Evolutionary conservation across 2,888 invertebrate species (phyloP).

Genomic region (Idaea straminata): DNA sequence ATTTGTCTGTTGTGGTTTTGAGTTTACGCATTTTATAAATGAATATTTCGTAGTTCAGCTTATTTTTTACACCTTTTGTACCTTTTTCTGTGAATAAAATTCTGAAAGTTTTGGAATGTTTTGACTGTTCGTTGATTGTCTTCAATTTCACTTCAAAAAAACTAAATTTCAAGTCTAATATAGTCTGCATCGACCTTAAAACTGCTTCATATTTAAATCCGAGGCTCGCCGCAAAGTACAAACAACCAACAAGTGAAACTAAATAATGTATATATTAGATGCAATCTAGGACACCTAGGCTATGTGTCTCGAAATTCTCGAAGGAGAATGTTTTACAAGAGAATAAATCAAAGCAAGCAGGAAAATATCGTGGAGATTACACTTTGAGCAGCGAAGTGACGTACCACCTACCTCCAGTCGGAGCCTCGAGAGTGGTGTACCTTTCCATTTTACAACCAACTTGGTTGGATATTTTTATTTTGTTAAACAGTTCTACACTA

Average conservation of each 20-base stretch:
- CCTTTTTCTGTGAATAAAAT: no score
- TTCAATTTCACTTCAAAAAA: no score
- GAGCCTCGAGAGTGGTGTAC: not conserved
- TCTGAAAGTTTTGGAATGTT: no score
- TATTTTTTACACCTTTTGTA: no score
- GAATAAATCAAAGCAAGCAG: not conserved
- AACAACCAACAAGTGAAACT: not conserved
- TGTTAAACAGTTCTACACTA: not conserved
- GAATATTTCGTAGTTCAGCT: no score
- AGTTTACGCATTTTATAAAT: no score
- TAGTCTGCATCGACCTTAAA: no score
- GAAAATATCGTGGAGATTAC: not conserved
- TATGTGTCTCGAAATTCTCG: not conserved
- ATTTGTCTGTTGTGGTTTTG: no score
- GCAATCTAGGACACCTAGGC: not conserved
- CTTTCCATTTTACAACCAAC: not conserved
- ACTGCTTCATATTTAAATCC: no score
- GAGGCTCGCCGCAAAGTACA: not conserved
- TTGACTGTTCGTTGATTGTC: no score
- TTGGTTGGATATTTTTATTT: not conserved
- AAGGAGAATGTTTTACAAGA: not conserved
- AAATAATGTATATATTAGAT: not conserved
- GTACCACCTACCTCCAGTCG: not conserved
- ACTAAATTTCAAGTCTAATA: no score
- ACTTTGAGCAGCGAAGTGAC: not conserved